Base-by-base conservation (phyloP, 2,888 invertebrate species). In the Drosophila nr. perissopoda region DNA sequence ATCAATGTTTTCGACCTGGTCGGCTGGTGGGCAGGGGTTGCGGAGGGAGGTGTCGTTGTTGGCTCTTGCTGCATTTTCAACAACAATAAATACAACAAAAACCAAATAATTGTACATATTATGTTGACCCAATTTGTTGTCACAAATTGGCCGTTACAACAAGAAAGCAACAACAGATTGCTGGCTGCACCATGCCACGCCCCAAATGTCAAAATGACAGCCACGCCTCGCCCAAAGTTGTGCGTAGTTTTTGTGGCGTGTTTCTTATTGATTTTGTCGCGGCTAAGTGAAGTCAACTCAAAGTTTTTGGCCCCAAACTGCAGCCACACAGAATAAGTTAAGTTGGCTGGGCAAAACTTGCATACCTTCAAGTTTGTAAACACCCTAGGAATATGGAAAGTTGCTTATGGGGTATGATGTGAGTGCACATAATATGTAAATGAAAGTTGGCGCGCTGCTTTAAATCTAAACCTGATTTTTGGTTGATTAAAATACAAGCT, bases 71-170 rank as follows among this genome's bases (percentile, higher is more conserved):
- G 89, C 89, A 83, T 69, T 83, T 75, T 54, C 49, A 42, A 31
- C 38, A 40, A 29, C 29, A 40, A 34, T 25, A 53, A 29, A 58
- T 40, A 48, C 67, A 64, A 36, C 69, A 8, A 38, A 18, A 38
- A 38, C 68, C 69, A 62, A 78, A 87, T 89, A 85, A 81, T 83
- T 88, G 81, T 88, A 69, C 75, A 90, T 81, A 67, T 65, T 82
- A 71, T 78, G 76, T 79, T 87, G 87, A 87, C 87, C 87, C 88
- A 90, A 86, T 86, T 87, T 90, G 74, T 16, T 45, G 45, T 45
- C 45, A 45, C 45, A 45, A 45, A 45, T 45, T 45, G 25, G 25
- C 25, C 25, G 45, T 72, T 71, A 75, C 83, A 73, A 75, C 80
- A 69, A 49, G 69, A 64, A 25, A 45, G 59, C 61, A 68, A 31